Base-by-base conservation (phyloP, 2,113 vertebrate genomes). In the Phyllostomus hastatus region DNA sequence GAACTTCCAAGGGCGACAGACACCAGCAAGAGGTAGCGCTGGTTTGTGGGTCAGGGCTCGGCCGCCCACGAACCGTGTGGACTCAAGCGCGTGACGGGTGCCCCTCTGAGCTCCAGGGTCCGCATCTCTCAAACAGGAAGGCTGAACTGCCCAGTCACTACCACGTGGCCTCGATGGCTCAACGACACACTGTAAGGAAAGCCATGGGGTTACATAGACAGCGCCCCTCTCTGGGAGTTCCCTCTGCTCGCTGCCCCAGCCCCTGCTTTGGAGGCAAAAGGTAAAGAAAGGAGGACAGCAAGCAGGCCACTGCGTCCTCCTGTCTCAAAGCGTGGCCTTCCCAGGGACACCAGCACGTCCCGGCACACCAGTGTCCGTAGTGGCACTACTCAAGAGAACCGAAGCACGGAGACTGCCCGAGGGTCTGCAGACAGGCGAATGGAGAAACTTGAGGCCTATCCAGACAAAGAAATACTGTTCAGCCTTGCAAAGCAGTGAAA, bases 111-210 rank as follows among this genome's bases (percentile, higher is more conserved):
- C 50, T 31, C 5, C 28, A 28, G 61, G 31, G 11, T 64, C 61
- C 28, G 2, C 59, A 15, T 14, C 61, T 31, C 1, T 3, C 7
- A 10, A 48, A 11, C 7, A 10, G 35, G 52, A 48, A 31, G 19
- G 48, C 16, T 5, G 16, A 46, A 12, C 35, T 1, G 46, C 17
- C 35, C 26, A 14, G 24, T 5, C 31, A 33, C 38, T 12, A 7
- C 38, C 57, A 0, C 2, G 19, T 19, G 48, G 26, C 48, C 4
- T 20, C 3, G 16, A 11, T 7, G 33, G 16, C 76, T 41, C 16
- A 38, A 5, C 4, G 26, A 50, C 59, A 7, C 2, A 0, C 5
- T 16, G 26, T n/a, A 5, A 17, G 35, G 59, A 31, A 5, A 48
- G 24, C 31, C 4, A 1, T 0, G 15, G 6, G 3, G 4, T 28